Evolutionary conservation across 2,888 invertebrate genomes (phyloP).

Genomic region (Thalpophila matura): DNA sequence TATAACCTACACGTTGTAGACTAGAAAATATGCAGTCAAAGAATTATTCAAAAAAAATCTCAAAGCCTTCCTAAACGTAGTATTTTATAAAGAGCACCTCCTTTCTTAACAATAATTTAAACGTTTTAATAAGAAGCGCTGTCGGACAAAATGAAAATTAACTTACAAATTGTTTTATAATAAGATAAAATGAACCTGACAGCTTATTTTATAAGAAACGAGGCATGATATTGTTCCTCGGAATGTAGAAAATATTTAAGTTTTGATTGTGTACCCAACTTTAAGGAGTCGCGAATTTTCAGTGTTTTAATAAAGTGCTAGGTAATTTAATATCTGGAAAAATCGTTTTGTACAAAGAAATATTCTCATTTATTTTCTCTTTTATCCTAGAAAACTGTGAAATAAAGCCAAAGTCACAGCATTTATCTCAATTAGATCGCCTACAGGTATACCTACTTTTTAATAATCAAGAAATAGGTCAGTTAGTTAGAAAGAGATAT

Average conservation of each 20-base stretch:
- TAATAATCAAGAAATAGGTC: no score
- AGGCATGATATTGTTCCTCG: slow-evolving; percentile 16
- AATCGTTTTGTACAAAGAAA: background rate
- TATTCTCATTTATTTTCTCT: background rate
- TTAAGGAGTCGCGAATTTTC: background rate
- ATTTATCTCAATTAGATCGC: no score
- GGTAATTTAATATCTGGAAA: background rate
- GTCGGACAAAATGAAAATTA: slow-evolving; percentile 3
- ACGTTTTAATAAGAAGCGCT: background rate
- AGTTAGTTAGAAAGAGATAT: no score
- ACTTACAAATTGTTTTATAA: slow-evolving; percentile 35
- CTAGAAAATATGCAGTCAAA: no score
- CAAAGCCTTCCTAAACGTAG: no score
- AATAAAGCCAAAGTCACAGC: no score
- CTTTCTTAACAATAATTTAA: background rate
- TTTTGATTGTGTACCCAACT: slow-evolving; percentile 20
- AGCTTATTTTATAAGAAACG: slow-evolving; percentile 10
- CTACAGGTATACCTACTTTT: no score
- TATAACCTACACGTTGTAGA: no score
- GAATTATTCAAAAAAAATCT: no score
- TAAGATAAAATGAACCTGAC: slow-evolving; percentile 30
- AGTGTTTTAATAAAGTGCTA: background rate
- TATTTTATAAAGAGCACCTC: background rate
- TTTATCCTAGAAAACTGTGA: background rate
- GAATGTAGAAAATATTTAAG: background rate